Evolutionary conservation across 2,888 invertebrate genomes (phyloP), one percentile per base, ranked within the genome.

Genomic region (Drosophila borealis): DNA sequence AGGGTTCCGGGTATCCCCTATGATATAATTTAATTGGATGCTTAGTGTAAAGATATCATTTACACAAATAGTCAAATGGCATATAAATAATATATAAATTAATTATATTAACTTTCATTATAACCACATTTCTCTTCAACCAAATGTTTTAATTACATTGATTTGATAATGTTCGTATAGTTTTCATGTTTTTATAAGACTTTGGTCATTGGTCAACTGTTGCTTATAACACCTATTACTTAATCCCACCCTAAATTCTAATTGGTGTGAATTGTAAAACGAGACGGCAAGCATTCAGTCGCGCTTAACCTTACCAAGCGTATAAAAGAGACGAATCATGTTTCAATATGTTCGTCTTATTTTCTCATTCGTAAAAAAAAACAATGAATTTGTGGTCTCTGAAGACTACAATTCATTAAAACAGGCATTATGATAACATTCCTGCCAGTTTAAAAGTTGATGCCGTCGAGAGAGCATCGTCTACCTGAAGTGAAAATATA

Each of bases 381-480:
- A 39, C 14, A 19, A 6, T 36, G 48, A 36, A 51, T 33, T 37
- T 56, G 42, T 50, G 33, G 44, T 41, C 21, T 25, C 13, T 5
- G 55, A 42, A 44, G 46, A 50, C 29, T 25, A 41, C 57, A 55
- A 78, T 78, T 78, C 66, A 71, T 88, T 87, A 81, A 74, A 84
- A 74, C 85, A 67, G 68, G 72, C 67, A 67, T 67, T 64, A 78
- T 39, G 25, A 57, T 33, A 29, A 60, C 56, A 69, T 64, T 71
- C 56, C 25, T 65, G 71, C 53, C 81, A 81, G 88, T 81, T 54
- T 25, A 37, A 63, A 49, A 45, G 60, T 60, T 63, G 79, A 68
- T 49, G 64, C 62, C 88, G 79, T 44, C 71, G 88, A 78, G 78
- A 71, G 66, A 72, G 67, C 87, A 75, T 70, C 76, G 83, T 56